Evolutionary conservation across 1,140 invertebrate species (phyloP).

Genomic region (Amphibalanus amphitrite): DNA sequence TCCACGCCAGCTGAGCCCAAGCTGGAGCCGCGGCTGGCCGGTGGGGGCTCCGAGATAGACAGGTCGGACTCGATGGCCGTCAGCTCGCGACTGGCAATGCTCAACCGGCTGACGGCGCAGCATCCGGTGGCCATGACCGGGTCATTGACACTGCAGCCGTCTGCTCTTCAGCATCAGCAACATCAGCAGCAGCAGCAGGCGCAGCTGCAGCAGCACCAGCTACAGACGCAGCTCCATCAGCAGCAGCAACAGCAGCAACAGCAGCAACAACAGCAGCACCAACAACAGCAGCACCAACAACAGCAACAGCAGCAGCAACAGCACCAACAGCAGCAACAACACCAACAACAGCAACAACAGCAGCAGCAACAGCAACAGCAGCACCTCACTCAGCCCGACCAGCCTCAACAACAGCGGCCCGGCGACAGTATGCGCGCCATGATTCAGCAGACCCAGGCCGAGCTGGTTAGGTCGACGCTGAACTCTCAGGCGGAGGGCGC

Average conservation of each 20-base stretch:
- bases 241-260: not conserved
- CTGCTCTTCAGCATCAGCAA: not conserved
- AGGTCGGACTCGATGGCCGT: not conserved
- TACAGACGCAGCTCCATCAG: not conserved
- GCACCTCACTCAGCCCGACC: not conserved
- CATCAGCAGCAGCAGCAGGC: not conserved
- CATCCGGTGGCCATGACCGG: not conserved
- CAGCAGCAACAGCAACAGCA: not conserved
- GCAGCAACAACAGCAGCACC: not conserved
- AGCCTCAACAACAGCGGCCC: not conserved
- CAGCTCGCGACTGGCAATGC: not conserved
- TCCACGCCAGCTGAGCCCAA: conserved; percentile 19
- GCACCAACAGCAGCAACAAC: too few relatives aligned
- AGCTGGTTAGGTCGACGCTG: conserved; percentile 19
- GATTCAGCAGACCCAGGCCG: conserved; percentile 20
- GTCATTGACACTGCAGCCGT: too few relatives aligned
- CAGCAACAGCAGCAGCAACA: too few relatives aligned
- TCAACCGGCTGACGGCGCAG: not conserved
- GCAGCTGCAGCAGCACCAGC: not conserved
- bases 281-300: too few relatives aligned
- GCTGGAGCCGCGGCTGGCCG: conserved; percentile 17
- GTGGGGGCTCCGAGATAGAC: conserved; percentile 15
- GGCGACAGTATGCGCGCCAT: conserved; percentile 18
- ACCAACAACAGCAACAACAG: not conserved
- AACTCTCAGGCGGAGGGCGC: conserved; percentile 17